Conservation (phyloP, 2,113 vertebrate genomes). For the Salminus brasiliensis region DNA sequence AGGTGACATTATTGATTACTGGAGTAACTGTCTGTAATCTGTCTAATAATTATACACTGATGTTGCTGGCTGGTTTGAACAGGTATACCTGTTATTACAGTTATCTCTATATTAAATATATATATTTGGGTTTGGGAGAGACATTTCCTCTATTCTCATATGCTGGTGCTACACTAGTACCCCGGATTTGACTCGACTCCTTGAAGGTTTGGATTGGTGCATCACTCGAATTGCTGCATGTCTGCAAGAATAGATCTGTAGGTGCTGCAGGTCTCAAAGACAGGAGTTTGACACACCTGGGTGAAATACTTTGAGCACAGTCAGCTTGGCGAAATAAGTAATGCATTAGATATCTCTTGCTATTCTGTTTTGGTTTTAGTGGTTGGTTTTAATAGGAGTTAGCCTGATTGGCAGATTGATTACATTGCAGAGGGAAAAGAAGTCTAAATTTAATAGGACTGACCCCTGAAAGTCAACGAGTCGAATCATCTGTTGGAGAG, state of each 20-base stretch:
- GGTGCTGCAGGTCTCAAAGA: background rate
- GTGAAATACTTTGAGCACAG: background rate
- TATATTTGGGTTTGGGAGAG: too few species aligned
- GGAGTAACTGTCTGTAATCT: background rate
- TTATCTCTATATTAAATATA: too few species aligned
- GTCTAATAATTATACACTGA: background rate
- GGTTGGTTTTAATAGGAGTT: too few species aligned
- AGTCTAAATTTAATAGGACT: too few species aligned
- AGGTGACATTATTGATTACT: background rate
- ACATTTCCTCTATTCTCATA: too few species aligned
- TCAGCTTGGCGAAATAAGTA: too few species aligned
- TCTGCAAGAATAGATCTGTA: background rate
- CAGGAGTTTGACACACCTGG: background rate
- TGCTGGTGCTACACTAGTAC: background rate
- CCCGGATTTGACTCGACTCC: background rate
- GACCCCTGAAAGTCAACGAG: too few species aligned
- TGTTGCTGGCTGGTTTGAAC: background rate
- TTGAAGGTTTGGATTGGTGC: background rate
- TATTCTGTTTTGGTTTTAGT: background rate
- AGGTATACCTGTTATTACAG: too few species aligned
- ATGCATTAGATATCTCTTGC: background rate
- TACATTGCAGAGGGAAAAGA: too few species aligned
- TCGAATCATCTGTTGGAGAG: too few species aligned
- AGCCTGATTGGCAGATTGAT: too few species aligned
- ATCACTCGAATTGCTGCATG: background rate